Conservation (phyloP, 1,140 invertebrate genomes). For the Lysiphlebus fabarum region DNA sequence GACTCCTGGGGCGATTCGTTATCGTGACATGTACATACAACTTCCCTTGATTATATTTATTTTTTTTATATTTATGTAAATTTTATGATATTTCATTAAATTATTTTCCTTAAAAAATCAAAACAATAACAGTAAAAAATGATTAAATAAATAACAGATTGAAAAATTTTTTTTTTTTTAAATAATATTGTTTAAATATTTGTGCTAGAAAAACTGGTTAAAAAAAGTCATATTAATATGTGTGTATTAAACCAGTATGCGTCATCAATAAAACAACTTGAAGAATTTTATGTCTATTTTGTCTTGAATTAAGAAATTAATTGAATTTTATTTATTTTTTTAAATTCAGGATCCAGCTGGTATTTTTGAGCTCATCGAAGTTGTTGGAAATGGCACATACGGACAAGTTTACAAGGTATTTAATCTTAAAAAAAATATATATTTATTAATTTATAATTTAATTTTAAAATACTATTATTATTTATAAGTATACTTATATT, state of each 20-base stretch:
- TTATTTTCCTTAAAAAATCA: too few species aligned
- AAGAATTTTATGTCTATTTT: slow-evolving; percentile 15
- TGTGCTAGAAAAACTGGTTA: too few species aligned
- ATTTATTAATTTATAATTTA: slow-evolving; percentile 17
- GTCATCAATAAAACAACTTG: slow-evolving; percentile 21
- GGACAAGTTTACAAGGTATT: slow-evolving; percentile 99
- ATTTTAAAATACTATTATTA: background rate
- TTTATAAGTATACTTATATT: too few species aligned
- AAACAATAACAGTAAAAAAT: too few species aligned
- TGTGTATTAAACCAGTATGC: slow-evolving; percentile 16
- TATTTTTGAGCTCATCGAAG: slow-evolving; percentile 99
- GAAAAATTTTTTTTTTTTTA: too few species aligned
- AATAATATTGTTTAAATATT: too few species aligned
- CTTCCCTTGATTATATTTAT: too few species aligned
- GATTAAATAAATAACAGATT: too few species aligned
- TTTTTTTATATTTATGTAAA: too few species aligned
- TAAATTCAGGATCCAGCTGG: slow-evolving; percentile 93
- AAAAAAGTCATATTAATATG: background rate
- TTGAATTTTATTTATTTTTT: slow-evolving; percentile 39
- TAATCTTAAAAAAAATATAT: slow-evolving; percentile 9
- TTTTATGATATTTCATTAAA: too few species aligned
- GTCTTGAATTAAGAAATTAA: background rate
- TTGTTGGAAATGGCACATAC: slow-evolving; percentile 99
- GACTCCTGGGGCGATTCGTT: too few species aligned
- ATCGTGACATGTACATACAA: too few species aligned